Base-by-base conservation (phyloP, 2,888 invertebrate species). In the Harpalus rubripes region DNA sequence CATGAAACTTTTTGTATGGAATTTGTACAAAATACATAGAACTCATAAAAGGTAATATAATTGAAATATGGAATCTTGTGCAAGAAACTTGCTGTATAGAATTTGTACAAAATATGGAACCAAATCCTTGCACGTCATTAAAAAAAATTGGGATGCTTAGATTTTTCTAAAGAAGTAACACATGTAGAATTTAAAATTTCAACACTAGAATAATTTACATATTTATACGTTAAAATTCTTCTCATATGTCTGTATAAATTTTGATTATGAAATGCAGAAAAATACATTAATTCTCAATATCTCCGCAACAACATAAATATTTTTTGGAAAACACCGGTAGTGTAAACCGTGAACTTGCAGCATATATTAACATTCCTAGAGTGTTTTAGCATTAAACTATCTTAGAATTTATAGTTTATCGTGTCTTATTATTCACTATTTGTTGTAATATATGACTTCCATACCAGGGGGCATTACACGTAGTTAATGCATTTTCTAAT, bases 401-500 rank as follows among this genome's bases (percentile, higher is more conserved):
- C 41, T 61, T 80, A 80, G 41, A 80, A 80, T 80, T 80, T 80
- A 80, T 80, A 80, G 80, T 80, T 56, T 39, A 41, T 18, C 61
- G 61, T 61, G 80, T 80, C 80, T 80, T 80, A 80, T 80, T 80
- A 80, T 80, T 80, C 80, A 80, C 61, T 80, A 80, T 80, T 80
- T 80, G 61, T 61, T 80, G 80, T 61, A 80, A 80, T 80, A 80
- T 80, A 80, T 80, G 80, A 41, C 80, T 80, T 80, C 80, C 80
- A 80, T 80, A 80, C 80, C 61, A 41, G 61, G 18, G 61, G 80
- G 80, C 61, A 78, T 78, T 58, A 58, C 78, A 78, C 56, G 56
- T 78, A 58, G 22, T 56, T 78, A 78, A 78, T 78, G 56, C 56
- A 58, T 78, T 76, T 76, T 52, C 76, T 52, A 76, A 76, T 52